Conservation (phyloP, 2,113 vertebrate species). For the Pterocles orientalis region DNA sequence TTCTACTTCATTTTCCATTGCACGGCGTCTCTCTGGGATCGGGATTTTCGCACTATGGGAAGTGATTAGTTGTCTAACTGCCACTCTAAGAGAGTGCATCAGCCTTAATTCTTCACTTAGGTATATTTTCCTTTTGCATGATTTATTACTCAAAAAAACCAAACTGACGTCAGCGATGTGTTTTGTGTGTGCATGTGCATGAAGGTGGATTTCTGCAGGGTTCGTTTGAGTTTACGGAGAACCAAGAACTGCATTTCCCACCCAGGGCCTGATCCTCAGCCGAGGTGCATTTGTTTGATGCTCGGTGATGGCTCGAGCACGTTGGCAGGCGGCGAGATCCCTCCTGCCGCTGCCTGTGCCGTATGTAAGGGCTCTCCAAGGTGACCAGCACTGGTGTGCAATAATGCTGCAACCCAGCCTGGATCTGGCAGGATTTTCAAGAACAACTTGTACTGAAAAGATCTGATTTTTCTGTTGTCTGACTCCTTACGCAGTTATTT, state of each 20-base stretch:
- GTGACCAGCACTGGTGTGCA: neutral
- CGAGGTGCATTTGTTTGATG: neutral
- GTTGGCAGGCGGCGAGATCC: neutral
- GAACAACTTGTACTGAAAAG: neutral
- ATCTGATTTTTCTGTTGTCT: neutral
- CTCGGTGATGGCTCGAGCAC: rapidly evolving
- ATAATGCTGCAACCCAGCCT: neutral
- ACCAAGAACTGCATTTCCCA: neutral
- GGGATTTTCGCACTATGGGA: neutral
- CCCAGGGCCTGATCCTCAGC: neutral
- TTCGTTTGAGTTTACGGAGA: neutral
- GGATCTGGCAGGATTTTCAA: neutral
- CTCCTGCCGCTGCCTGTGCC: neutral
- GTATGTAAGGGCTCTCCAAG: neutral
- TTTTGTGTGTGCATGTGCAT: neutral
- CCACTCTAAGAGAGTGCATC: neutral
- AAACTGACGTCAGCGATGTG: neutral
- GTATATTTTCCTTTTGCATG: neutral
- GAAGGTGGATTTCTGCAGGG: neutral
- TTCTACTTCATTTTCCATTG: neutral
- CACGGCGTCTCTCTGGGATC: neutral
- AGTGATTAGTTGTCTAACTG: neutral
- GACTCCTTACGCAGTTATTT: neutral
- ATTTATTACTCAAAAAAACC: neutral
- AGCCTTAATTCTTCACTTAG: constrained; percentile 11